phyloP scores from a whole-genome alignment of 2,113 vertebrate genomes.

The Cepphus grylle region DNA sequence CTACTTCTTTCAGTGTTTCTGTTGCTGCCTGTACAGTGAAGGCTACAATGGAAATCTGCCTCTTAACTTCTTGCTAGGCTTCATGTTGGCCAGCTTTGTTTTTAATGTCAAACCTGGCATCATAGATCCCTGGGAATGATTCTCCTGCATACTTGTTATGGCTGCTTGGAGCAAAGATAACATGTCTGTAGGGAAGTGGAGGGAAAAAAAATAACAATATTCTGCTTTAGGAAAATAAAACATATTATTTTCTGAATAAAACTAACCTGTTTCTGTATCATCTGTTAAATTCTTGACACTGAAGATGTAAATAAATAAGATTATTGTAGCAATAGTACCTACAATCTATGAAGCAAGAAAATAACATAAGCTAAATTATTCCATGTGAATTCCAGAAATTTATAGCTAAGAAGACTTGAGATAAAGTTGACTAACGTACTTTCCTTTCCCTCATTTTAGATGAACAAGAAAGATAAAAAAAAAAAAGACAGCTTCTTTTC shows the following conservation, averaged over 20 bases:
- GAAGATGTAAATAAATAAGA: neutral
- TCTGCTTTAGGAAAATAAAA: neutral
- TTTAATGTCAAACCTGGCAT: slow-evolving; percentile 87
- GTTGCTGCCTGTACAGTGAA: slow-evolving; percentile 88
- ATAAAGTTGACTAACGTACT: neutral
- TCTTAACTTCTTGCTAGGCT: slow-evolving; percentile 87
- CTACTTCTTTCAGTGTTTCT: slow-evolving; percentile 75
- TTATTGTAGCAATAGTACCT: neutral
- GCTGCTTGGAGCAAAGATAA: slow-evolving; percentile 94
- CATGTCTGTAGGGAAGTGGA: slow-evolving; percentile 74
- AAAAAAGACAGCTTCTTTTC: neutral
- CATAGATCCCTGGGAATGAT: slow-evolving; percentile 93
- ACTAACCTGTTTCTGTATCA: neutral
- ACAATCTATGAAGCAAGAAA: neutral
- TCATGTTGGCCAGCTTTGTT: slow-evolving; percentile 66
- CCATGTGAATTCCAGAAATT: neutral
- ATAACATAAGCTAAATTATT: neutral
- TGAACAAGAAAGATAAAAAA: neutral
- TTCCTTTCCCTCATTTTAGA: neutral
- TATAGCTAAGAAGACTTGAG: neutral
- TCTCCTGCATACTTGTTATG: slow-evolving; percentile 95
- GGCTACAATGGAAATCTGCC: slow-evolving; percentile 87
- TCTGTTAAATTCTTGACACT: neutral
- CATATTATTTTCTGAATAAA: neutral
- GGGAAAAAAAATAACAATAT: neutral